Conservation (phyloP, 2,888 invertebrate species). For the Papilio demoleus region DNA sequence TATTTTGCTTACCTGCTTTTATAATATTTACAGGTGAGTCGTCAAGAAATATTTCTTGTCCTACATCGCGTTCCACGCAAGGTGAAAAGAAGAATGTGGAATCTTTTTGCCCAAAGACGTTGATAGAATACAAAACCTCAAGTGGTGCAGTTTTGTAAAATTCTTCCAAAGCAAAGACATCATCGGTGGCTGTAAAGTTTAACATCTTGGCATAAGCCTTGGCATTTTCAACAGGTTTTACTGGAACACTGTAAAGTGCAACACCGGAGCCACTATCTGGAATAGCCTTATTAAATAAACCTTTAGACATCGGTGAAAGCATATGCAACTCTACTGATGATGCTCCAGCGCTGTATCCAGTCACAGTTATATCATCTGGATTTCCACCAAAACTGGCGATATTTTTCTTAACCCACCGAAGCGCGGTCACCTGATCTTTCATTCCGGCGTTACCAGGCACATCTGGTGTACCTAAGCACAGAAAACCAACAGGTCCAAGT, state of each 20-base stretch:
- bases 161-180: slow-evolving; percentile 54
- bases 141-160: slow-evolving; percentile 58
- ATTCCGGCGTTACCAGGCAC: slow-evolving; percentile 68
- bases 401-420: slow-evolving; percentile 55
- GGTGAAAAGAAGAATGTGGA: slow-evolving; percentile 48
- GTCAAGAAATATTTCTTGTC: too few species aligned
- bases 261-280: slow-evolving; percentile 57
- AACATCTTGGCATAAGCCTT: slow-evolving; percentile 54
- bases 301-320: slow-evolving; percentile 56
- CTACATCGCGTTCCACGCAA: slow-evolving; percentile 53
- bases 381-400: slow-evolving; percentile 56
- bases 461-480: slow-evolving; percentile 63
- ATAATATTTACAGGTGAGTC: too few species aligned
- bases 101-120: slow-evolving; percentile 43
- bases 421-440: slow-evolving; percentile 66
- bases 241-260: slow-evolving; percentile 54
- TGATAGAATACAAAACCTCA: slow-evolving; percentile 47
- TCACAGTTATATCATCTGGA: slow-evolving; percentile 63
- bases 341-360: slow-evolving; percentile 63
- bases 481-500: slow-evolving; percentile 60
- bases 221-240: slow-evolving; percentile 59
- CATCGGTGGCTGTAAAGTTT: slow-evolving; percentile 53
- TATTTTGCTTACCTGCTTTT: too few species aligned
- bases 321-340: slow-evolving; percentile 59
- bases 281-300: slow-evolving; percentile 61